Evolutionary conservation across 2,888 invertebrate genomes (phyloP).

Genomic region (Galeruca laticollis): DNA sequence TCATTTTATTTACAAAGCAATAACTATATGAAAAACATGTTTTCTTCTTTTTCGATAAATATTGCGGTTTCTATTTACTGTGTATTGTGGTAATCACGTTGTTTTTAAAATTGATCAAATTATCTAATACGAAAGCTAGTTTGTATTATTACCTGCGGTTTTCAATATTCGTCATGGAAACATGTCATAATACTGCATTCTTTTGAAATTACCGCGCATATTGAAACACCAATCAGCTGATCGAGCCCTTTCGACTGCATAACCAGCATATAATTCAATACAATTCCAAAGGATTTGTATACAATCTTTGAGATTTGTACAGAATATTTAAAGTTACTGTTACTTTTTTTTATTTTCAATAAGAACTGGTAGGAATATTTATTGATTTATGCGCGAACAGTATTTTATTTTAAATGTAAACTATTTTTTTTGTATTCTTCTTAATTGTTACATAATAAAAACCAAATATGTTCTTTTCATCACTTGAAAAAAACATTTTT

Average conservation of each 20-base stretch:
- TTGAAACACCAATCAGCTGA: constrained; percentile 43
- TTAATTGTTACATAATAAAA: not conserved
- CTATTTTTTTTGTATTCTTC: not conserved
- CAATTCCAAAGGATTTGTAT: not conserved
- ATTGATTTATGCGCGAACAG: not conserved
- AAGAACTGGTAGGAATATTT: not conserved
- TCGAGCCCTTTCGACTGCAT: constrained; percentile 12
- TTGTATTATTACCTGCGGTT: constrained; percentile 36
- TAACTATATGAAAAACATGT: constrained; percentile 24
- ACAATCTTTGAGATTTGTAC: no score
- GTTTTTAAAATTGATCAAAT: not conserved
- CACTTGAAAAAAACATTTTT: no score
- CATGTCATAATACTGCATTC: constrained; percentile 33
- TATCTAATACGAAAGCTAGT: constrained; percentile 10
- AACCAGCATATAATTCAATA: not conserved
- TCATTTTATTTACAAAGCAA: constrained; percentile 17
- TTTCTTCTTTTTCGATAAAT: constrained; percentile 1
- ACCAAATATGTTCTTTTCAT: no score
- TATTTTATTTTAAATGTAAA: not conserved
- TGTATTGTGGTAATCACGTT: not conserved
- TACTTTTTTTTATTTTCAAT: not conserved
- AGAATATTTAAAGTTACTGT: not conserved
- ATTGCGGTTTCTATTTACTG: constrained; percentile 2
- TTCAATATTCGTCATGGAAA: constrained; percentile 42
- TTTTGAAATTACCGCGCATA: constrained; percentile 42